Evolutionary conservation across 2,888 invertebrate genomes (phyloP).

Genomic region (Standfussiana lucernea): DNA sequence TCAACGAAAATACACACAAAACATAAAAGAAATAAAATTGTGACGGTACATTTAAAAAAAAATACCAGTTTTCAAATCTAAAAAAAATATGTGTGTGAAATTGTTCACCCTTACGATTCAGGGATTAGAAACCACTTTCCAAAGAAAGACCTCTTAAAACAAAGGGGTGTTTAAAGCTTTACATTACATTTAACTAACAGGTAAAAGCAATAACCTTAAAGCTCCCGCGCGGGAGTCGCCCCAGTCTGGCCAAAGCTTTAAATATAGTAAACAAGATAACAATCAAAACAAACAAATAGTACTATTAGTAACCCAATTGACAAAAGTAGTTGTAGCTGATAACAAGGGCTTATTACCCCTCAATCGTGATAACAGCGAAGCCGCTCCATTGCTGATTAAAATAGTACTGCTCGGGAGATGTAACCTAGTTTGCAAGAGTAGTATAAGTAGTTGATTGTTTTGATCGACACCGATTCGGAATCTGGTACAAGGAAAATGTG

Average conservation of each 20-base stretch:
- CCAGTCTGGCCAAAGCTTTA: background rate
- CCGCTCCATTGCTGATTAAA: constrained; percentile 28
- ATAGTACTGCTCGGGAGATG: constrained; percentile 9
- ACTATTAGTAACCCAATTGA: constrained; percentile 53
- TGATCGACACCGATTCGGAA: constrained; percentile 32
- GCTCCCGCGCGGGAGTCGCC: background rate
- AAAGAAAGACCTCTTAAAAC: background rate
- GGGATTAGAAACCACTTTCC: background rate
- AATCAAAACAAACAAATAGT: constrained; percentile 56
- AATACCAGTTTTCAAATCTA: background rate
- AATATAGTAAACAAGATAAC: constrained; percentile 61
- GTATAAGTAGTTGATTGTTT: constrained; percentile 48
- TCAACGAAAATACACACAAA: too few species aligned
- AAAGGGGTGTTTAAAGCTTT: background rate
- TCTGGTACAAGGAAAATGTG: constrained; percentile 50
- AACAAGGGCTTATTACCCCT: constrained; percentile 47
- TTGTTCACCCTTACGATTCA: background rate
- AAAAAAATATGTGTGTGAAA: background rate
- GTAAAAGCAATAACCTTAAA: background rate
- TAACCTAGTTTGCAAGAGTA: constrained; percentile 52
- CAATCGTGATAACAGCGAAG: constrained; percentile 35
- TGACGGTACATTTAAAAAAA: background rate
- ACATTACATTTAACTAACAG: background rate
- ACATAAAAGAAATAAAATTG: too few species aligned
- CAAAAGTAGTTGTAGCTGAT: constrained; percentile 41